A percentile compares a stretch with the other conserved stretches of the same genome.
phyloP scores from a whole-genome alignment of 2,888 invertebrate species.

The Laothoe populi region DNA sequence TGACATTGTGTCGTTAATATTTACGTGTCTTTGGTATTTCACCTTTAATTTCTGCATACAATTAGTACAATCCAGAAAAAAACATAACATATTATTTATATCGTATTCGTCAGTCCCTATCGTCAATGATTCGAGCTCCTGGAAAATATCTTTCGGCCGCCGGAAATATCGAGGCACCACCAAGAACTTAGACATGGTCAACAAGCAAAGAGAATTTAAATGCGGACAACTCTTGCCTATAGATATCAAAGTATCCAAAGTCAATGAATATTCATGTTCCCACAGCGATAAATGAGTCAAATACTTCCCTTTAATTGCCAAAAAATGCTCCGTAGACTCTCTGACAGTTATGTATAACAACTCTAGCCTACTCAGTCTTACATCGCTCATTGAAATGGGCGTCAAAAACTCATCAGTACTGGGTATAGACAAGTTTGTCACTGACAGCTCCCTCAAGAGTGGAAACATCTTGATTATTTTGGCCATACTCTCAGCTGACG shows the following conservation, averaged over 20 bases:
- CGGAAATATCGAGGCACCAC: constrained; percentile 65
- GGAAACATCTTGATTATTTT: constrained; percentile 77
- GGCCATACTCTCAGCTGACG: constrained; percentile 71
- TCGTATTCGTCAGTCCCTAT: constrained; percentile 75
- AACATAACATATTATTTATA: constrained; percentile 66
- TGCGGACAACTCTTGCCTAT: constrained; percentile 75
- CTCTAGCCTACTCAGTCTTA: constrained; percentile 66
- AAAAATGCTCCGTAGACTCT: constrained; percentile 66
- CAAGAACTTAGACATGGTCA: constrained; percentile 73
- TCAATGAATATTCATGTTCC: constrained; percentile 75
- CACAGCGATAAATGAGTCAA: constrained; percentile 77
- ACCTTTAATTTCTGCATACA: constrained; percentile 67
- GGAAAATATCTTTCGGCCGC: constrained; percentile 63
- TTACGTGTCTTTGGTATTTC: constrained; percentile 74
- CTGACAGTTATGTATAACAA: constrained; percentile 78
- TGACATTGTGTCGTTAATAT: constrained; percentile 64
- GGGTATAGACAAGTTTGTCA: constrained; percentile 74
- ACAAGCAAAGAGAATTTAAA: constrained; percentile 67
- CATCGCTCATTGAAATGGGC: constrained; percentile 67
- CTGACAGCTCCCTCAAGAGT: constrained; percentile 67
- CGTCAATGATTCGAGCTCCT: constrained; percentile 64
- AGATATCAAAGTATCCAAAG: constrained; percentile 66
- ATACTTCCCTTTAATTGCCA: constrained; percentile 69
- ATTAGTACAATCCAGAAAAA: constrained; percentile 71
- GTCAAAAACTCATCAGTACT: constrained; percentile 76